These are phyloP conservation scores for Doris montereyensis DNA, from an alignment of 2,888 invertebrate genomes.

Conservation along the genomic window DNA sequence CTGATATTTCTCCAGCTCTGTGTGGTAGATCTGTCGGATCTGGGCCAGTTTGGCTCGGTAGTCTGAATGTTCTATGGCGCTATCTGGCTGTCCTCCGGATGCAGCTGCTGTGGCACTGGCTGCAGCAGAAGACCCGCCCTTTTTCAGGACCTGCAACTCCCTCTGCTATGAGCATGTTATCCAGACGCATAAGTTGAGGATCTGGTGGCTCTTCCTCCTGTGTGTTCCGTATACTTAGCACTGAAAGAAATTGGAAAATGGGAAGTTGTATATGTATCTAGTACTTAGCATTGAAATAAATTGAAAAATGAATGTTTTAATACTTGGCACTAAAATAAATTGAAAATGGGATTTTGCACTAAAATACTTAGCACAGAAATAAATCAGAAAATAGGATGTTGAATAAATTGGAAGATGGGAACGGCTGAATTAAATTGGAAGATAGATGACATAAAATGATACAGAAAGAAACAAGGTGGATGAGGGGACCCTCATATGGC, in stretches of 20 bases:
- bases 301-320: not conserved
- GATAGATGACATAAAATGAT: too few relatives aligned
- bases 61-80: slow-evolving; percentile 99
- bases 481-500: too few relatives aligned
- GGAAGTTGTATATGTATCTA: not conserved
- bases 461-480: too few relatives aligned
- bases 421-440: too few relatives aligned
- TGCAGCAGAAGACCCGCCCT: slow-evolving; percentile 70
- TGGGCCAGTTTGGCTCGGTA: slow-evolving; percentile 98
- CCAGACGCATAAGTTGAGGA: slow-evolving; percentile 97
- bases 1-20: slow-evolving; percentile 99
- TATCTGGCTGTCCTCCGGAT: slow-evolving; percentile 74
- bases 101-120: slow-evolving; percentile 69
- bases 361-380: too few relatives aligned
- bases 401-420: too few relatives aligned
- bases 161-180: slow-evolving; percentile 98
- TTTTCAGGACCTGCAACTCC: slow-evolving; percentile 77
- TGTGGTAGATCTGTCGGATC: slow-evolving; percentile 98
- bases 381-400: too few relatives aligned
- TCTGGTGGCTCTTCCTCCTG: slow-evolving; percentile 99
- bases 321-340: too few relatives aligned
- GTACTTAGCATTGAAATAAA: not conserved
- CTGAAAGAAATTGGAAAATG: slow-evolving; percentile 75
- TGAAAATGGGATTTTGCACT: too few relatives aligned
- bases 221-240: slow-evolving; percentile 93